These are phyloP conservation scores for Lepus americanus DNA, from an alignment of 2,113 vertebrate species.

Conservation along the genomic window DNA sequence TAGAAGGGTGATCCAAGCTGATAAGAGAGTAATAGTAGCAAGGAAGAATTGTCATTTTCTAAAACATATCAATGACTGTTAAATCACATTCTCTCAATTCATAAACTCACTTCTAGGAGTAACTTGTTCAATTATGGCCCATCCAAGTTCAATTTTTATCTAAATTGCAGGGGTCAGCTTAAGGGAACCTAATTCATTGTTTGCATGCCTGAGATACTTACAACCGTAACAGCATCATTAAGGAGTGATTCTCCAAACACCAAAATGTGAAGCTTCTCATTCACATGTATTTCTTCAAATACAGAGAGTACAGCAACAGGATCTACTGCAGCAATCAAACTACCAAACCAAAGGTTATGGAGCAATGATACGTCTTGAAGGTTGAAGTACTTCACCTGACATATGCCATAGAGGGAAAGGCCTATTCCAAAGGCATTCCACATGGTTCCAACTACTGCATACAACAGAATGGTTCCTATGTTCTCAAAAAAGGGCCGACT, in stretches of 20 bases:
- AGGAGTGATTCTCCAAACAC: slow-evolving; percentile 92
- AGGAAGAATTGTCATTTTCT: not conserved
- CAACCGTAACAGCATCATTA: slow-evolving; percentile 91
- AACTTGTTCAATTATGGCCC: not conserved
- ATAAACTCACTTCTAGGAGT: not conserved
- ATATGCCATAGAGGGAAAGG: slow-evolving; percentile 90
- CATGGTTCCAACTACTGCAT: slow-evolving; percentile 88
- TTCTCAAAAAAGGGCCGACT: slow-evolving; percentile 91
- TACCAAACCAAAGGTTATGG: slow-evolving; percentile 91
- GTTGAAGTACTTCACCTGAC: slow-evolving; percentile 87
- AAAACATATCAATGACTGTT: not conserved
- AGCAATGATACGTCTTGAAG: slow-evolving; percentile 90
- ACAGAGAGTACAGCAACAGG: slow-evolving; percentile 90
- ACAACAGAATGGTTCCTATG: slow-evolving; percentile 88
- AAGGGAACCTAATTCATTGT: not conserved
- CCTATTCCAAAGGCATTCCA: slow-evolving; percentile 92
- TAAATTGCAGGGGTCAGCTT: slow-evolving; percentile 27
- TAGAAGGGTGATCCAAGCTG: not conserved
- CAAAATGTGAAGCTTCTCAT: slow-evolving; percentile 92
- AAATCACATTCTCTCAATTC: not conserved
- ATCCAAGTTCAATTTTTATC: slow-evolving; percentile 25
- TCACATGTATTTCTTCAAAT: slow-evolving; percentile 93
- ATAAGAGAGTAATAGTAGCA: not conserved
- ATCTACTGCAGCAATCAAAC: slow-evolving; percentile 90
- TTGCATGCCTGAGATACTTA: slow-evolving; percentile 79